Evolutionary conservation across 2,888 invertebrate genomes (phyloP), one percentile per base, ranked within the genome.

Genomic region (Drosophila maculinotata): DNA sequence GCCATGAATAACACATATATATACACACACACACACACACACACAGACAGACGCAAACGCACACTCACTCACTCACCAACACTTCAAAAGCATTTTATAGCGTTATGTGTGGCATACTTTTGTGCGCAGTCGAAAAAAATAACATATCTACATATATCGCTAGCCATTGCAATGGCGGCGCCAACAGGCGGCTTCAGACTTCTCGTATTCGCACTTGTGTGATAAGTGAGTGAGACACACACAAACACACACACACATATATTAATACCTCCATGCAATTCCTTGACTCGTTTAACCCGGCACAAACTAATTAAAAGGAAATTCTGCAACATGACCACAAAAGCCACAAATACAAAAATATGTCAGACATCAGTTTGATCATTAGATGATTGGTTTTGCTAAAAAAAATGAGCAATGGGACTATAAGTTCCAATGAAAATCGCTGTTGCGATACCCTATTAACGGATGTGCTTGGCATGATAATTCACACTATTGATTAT

Each of bases 81-180:
- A 86, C 87, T 86, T 83, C 81, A 81, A 81, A 81, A 67, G 75
- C 81, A 84, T 80, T 82, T 76, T 49, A 66, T 35, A 42, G 69
- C 65, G 35, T 51, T 70, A 56, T 75, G 42, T 74, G 67, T 86
- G 65, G 69, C 87, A 84, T 59, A 84, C 78, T 78, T 87, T 78
- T 72, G 66, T 69, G 76, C 64, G 67, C 66, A 57, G 25, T 49
- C 47, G 23, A 20, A 64, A 48, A 59, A 62, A 62, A 54, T 64
- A 41, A 47, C 42, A 51, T 7, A 49, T 7, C 20, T 20, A 30
- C 3, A 44, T 10, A 31, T 45, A 42, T 25, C 58, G 47, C 38
- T 45, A 31, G 45, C 25, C 51, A 44, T 52, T 47, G 49, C 17
- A 60, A 20, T 47, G 56, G 35, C 58, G 77, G 62, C 80, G 79